Evolutionary conservation across 2,113 vertebrate genomes (phyloP), one percentile per base, ranked within the genome.

Genomic region (Rhabdomys dilectus): DNA sequence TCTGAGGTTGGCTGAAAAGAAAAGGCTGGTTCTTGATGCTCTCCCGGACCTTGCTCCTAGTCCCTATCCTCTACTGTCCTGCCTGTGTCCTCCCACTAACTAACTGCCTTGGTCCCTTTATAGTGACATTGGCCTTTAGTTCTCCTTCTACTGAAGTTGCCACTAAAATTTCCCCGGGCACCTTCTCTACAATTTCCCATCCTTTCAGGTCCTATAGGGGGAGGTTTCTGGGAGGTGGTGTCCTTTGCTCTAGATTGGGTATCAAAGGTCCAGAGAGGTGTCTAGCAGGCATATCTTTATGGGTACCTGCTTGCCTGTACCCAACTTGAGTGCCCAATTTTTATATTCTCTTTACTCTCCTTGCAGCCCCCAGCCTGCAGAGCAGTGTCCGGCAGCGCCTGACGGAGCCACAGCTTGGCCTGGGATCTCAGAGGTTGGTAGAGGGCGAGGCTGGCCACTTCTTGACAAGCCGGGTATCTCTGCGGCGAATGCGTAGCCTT

Each of bases 371-470:
- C 89, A 99, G 99, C 98, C 98, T 99, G 99, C 98, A 99, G 98
- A 97, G 98, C 98, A 98, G 99, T 39, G 98, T 99, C 94, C 99
- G 99, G 80, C 99, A 99, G 98, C 99, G 99, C 97, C 99, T 99
- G 98, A 99, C 99, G 98, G 99, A 99, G 96, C 98, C 99, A 0
- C 99, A 99, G 98, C 99, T 99, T 97, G 98, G 98, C 98, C 98
- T 99, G 95, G 99, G 99, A 99, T 99, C 99, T 85, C 99, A 99
- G 99, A 99, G 99, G 99, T 99, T 99, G 99, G 99, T 99, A 99
- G 99, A 99, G 99, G 98, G 99, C 95, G 98, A 98, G 70, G 97
- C 98, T 96, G 98, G 98, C 96, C 98, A 97, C 17, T 89, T 98
- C 97, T 98, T 99, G 97, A 95, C 99, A 73, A 98, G 98, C 98